Evolutionary conservation across 2,113 vertebrate species (phyloP).

Genomic region (Chaetodon auriga): DNA sequence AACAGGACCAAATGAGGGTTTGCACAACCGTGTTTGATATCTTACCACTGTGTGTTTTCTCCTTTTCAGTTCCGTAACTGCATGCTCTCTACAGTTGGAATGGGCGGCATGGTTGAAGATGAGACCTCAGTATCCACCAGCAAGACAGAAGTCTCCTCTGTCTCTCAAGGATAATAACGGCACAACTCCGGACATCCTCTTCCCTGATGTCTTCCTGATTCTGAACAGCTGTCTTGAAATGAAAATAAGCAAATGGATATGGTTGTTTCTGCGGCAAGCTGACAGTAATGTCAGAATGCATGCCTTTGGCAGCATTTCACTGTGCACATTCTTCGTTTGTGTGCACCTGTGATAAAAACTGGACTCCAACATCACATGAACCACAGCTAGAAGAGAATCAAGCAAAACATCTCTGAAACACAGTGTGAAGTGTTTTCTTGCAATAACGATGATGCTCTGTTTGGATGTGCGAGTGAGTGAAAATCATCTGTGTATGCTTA

Average conservation of each 20-base stretch:
- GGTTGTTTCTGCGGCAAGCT: conserved; percentile 21
- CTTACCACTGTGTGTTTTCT: neutral
- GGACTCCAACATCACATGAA: conserved; percentile 5
- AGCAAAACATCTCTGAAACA: conserved; percentile 27
- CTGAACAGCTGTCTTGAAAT: conserved; percentile 24
- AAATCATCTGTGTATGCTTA: conserved; percentile 44
- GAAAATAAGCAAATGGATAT: conserved; percentile 28
- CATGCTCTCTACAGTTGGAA: conserved; percentile 86
- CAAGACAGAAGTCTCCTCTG: conserved; percentile 88
- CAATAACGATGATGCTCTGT: neutral
- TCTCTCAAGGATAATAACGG: conserved; percentile 72
- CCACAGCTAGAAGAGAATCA: neutral
- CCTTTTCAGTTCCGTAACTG: conserved; percentile 87
- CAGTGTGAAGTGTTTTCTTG: conserved; percentile 1
- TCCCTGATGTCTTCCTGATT: conserved; percentile 19
- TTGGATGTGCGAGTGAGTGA: conserved; percentile 27
- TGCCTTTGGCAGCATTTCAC: neutral
- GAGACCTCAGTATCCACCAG: conserved; percentile 85
- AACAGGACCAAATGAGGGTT: neutral
- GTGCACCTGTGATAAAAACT: neutral
- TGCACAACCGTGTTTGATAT: neutral
- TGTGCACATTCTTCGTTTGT: neutral
- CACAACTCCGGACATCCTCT: conserved; percentile 9
- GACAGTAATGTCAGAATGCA: conserved; percentile 5
- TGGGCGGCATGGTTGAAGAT: conserved; percentile 87